These are phyloP conservation scores for Ecliptopera silaceata DNA, from an alignment of 2,888 invertebrate species.

Conservation along the genomic window DNA sequence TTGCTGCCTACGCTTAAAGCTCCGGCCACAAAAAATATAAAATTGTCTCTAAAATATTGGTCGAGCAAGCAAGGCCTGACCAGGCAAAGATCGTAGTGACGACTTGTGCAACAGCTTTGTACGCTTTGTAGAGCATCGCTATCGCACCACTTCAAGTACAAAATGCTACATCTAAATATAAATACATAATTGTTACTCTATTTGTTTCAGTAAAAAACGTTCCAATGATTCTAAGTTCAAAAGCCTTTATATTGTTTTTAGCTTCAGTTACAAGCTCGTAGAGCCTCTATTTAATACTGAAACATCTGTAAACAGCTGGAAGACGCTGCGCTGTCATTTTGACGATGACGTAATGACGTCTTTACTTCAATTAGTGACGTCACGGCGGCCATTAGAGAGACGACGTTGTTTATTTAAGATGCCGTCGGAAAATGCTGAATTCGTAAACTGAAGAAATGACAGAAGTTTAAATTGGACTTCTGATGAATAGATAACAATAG, in stretches of 20 bases:
- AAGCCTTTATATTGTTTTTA: no score
- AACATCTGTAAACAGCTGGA: constrained; percentile 16
- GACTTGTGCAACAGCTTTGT: no score
- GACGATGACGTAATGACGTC: constrained; percentile 20
- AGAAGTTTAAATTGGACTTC: constrained; percentile 19
- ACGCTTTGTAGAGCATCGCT: no score
- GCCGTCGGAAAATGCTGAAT: constrained; percentile 15
- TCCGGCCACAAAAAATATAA: no score
- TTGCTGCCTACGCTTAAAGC: neutral
- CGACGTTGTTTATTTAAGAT: constrained; percentile 18
- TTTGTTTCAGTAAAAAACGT: no score
- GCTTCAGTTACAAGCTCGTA: constrained; percentile 10
- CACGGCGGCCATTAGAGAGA: constrained; percentile 12
- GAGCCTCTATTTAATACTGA: constrained; percentile 9
- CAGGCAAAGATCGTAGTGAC: no score
- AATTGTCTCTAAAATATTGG: no score
- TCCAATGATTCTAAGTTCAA: no score
- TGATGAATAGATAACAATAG: constrained; percentile 4
- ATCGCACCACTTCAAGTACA: no score
- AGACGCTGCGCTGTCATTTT: constrained; percentile 1
- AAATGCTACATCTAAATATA: no score
- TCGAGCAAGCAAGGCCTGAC: no score
- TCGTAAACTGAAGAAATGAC: neutral
- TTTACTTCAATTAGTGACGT: constrained; percentile 25
- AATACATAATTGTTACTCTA: neutral